phyloP scores from a whole-genome alignment of 2,113 vertebrate genomes.

The Murina feae region DNA sequence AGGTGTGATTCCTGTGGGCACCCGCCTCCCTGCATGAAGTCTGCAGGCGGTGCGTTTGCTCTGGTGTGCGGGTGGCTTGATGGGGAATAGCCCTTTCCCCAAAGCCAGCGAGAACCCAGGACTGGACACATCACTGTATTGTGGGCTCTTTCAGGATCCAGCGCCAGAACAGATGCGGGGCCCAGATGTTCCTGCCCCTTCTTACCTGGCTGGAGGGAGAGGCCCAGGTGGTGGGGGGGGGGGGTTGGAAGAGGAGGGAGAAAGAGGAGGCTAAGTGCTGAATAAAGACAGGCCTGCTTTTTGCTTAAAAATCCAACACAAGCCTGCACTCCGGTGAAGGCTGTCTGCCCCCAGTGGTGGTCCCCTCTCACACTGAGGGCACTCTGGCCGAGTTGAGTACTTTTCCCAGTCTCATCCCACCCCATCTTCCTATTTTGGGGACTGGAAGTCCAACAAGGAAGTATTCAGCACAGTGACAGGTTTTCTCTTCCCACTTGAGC shows the following conservation, averaged over 20 bases:
- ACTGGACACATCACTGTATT: background rate
- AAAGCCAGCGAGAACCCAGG: background rate
- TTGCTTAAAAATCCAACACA: background rate
- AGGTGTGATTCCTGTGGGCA: slow-evolving; percentile 20
- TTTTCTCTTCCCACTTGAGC: background rate
- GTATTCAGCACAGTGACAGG: background rate
- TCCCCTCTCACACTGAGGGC: background rate
- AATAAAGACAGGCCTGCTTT: background rate
- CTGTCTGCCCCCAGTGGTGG: background rate
- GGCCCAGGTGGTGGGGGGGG: background rate
- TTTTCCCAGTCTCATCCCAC: background rate
- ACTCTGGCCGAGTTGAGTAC: background rate
- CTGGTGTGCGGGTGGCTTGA: background rate
- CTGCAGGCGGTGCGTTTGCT: background rate
- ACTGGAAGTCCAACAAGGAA: background rate
- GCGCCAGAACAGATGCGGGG: background rate
- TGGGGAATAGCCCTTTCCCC: background rate
- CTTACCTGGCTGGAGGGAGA: background rate
- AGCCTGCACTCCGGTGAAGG: background rate
- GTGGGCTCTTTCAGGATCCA: background rate
- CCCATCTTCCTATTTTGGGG: background rate
- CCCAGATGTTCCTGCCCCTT: background rate
- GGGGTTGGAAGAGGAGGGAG: fast-evolving
- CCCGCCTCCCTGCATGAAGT: background rate
- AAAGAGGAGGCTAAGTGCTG: background rate